Percentiles rank a stretch among this genome's conserved stretches.
Evolutionary conservation across 2,113 vertebrate species (phyloP).

Genomic region (Lophura nycthemera): DNA sequence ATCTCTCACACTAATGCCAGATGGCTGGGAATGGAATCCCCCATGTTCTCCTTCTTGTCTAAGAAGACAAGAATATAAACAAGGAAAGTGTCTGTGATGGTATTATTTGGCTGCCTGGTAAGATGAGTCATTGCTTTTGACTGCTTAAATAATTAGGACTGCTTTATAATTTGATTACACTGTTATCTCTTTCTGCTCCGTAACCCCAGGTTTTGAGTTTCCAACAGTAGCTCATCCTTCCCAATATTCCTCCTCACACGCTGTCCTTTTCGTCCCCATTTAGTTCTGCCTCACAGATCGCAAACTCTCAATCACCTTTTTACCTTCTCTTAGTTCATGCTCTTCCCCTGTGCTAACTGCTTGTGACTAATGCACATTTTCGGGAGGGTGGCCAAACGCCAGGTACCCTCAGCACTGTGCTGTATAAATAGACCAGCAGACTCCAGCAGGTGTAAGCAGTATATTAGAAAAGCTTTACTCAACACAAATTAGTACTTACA

Average conservation of each 20-base stretch:
- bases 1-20: conserved; percentile 52
- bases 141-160: conserved; percentile 17
- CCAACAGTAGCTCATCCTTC: background rate
- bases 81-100: conserved; percentile 16
- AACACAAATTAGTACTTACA: background rate
- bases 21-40: conserved; percentile 53
- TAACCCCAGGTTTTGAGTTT: background rate
- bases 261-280: background rate
- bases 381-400: background rate
- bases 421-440: background rate
- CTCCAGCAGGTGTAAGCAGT: background rate
- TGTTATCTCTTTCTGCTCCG: background rate
- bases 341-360: background rate
- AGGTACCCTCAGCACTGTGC: background rate
- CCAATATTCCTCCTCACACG: background rate
- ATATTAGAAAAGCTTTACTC: conserved; percentile 18
- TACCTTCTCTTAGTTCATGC: background rate
- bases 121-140: conserved; percentile 47
- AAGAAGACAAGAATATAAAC: conserved; percentile 45
- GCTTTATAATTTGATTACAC: background rate
- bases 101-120: background rate
- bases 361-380: background rate
- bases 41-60: conserved; percentile 16
- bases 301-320: background rate
- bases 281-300: background rate